Percentiles rank a stretch among this genome's conserved stretches.
Evolutionary conservation across 2,113 vertebrate species (phyloP).

Genomic region (Ophthalmolycus amberensis): DNA sequence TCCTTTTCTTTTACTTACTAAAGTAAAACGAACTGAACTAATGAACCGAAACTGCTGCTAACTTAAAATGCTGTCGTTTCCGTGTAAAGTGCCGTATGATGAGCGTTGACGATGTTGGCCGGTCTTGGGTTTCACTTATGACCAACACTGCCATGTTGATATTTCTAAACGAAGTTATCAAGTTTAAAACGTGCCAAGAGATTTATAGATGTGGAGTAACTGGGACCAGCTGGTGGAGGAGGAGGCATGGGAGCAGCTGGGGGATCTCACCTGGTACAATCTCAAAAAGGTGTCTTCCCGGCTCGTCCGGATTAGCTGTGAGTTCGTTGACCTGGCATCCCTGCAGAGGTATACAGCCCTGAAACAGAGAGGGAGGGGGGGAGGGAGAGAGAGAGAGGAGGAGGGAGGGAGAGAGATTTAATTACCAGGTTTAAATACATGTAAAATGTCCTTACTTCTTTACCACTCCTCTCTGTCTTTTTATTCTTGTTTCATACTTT

Average conservation of each 20-base stretch:
- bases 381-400: slow-evolving; percentile 4
- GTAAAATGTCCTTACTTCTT: neutral
- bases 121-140: neutral
- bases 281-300: slow-evolving; percentile 91
- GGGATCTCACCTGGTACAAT: slow-evolving; percentile 87
- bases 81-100: too few species aligned
- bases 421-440: neutral
- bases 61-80: too few species aligned
- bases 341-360: slow-evolving; percentile 92
- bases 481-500: neutral
- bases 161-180: neutral
- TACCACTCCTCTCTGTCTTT: neutral
- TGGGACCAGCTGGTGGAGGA: neutral
- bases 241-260: neutral
- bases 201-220: neutral
- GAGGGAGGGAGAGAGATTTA: neutral
- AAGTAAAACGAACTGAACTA: too few species aligned
- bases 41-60: too few species aligned
- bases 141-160: neutral
- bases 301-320: slow-evolving; percentile 88
- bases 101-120: too few species aligned
- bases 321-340: slow-evolving; percentile 90
- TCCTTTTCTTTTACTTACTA: too few species aligned
- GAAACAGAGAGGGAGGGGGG: slow-evolving; percentile 19
- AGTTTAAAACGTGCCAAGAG: neutral